A percentile compares a stretch with the other conserved stretches of the same genome.
These are phyloP conservation scores for Machimus atricapillus DNA, from an alignment of 2,888 invertebrate genomes.

Conservation along the genomic window DNA sequence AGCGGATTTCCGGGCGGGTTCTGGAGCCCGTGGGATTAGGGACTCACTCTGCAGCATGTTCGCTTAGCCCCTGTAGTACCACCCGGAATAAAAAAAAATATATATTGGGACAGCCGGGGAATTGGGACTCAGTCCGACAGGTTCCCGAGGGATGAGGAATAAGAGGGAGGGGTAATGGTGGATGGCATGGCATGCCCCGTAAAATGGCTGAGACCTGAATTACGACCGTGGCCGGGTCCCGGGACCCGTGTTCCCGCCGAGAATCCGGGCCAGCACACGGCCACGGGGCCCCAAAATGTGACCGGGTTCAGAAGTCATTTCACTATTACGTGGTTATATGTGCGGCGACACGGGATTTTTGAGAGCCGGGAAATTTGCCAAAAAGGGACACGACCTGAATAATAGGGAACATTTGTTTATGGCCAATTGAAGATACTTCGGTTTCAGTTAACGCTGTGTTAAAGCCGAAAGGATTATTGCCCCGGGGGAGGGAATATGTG, in stretches of 20 bases:
- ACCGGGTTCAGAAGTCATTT: conserved; percentile 9
- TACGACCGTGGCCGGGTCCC: not conserved
- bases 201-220: not conserved
- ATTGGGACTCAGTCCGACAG: not conserved
- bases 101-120: not conserved
- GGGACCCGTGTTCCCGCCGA: not conserved
- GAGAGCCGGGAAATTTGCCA: not conserved
- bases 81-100: not conserved
- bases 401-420: not conserved
- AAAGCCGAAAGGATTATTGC: not conserved
- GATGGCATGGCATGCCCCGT: not conserved
- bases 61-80: too few relatives aligned
- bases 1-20: not conserved
- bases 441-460: not conserved
- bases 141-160: not conserved
- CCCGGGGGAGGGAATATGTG: not conserved
- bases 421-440: conserved; percentile 7
- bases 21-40: not conserved
- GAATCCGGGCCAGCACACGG: not conserved
- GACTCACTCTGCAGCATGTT: not conserved
- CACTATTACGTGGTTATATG: not conserved
- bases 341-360: conserved; percentile 11
- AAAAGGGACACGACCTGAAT: conserved; percentile 9
- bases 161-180: not conserved
- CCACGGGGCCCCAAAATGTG: not conserved